Conservation (phyloP, 2,113 vertebrate genomes). For the Cyprinus carpio region DNA sequence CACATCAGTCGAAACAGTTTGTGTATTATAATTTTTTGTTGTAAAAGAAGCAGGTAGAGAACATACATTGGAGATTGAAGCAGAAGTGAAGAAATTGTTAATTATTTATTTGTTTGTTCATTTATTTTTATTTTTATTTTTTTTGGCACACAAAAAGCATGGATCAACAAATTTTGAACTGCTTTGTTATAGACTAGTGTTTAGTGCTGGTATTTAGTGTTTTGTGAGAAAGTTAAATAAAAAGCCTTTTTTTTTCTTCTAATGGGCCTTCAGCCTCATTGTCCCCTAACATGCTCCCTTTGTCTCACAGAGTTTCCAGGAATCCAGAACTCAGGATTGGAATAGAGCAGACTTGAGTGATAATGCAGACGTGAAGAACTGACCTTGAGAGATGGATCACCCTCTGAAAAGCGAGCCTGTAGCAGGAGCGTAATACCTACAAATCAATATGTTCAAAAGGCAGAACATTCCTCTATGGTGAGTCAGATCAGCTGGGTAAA, state of each 20-base stretch:
- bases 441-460: constrained; percentile 65
- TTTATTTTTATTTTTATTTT: background rate
- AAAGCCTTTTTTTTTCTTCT: background rate
- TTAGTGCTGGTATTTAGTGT: background rate
- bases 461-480: constrained; percentile 40
- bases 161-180: too few relatives aligned
- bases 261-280: background rate
- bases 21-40: too few relatives aligned
- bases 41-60: too few relatives aligned
- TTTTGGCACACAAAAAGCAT: too few relatives aligned
- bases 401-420: constrained; percentile 64
- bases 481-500: constrained; percentile 28
- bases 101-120: too few relatives aligned
- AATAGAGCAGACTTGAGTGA: constrained; percentile 65
- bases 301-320: constrained; percentile 63
- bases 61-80: too few relatives aligned
- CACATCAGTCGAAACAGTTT: too few relatives aligned
- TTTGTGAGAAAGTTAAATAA: background rate
- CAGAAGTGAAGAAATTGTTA: too few relatives aligned
- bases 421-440: constrained; percentile 57
- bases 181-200: background rate
- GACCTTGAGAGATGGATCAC: constrained; percentile 64
- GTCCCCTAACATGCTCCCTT: constrained; percentile 47
- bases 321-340: constrained; percentile 54
- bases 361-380: constrained; percentile 65